Evolutionary conservation across 2,888 invertebrate species (phyloP).

Genomic region (Lepidocyrtinus sp.): DNA sequence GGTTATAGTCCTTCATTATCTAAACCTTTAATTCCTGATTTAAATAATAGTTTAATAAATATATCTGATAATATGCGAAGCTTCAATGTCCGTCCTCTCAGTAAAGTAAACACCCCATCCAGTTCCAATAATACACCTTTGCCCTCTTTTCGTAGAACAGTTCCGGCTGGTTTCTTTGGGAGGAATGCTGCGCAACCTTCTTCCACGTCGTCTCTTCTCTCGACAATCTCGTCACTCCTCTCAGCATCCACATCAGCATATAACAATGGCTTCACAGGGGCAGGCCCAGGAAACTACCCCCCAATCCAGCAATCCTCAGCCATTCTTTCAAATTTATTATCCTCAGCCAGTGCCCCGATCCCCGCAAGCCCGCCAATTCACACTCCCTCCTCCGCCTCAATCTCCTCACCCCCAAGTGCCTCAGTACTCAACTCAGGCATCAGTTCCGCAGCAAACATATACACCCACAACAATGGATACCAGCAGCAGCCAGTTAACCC

Average conservation of each 20-base stretch:
- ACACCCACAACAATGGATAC: slow-evolving; percentile 22
- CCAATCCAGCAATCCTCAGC: slow-evolving; percentile 34
- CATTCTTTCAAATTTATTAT: slow-evolving; percentile 51
- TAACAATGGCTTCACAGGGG: slow-evolving; percentile 53
- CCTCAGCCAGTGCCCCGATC: slow-evolving; percentile 35
- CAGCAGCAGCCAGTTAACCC: slow-evolving; percentile 35
- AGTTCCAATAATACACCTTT: slow-evolving; percentile 55
- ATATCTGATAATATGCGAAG: no score
- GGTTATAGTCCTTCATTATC: slow-evolving; percentile 62
- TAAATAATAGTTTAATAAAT: neutral
- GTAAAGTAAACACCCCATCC: slow-evolving; percentile 21
- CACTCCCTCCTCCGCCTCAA: slow-evolving; percentile 33
- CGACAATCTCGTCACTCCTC: slow-evolving; percentile 57
- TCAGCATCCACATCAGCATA: slow-evolving; percentile 54
- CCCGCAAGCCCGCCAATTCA: slow-evolving; percentile 16
- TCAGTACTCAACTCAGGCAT: slow-evolving; percentile 36
- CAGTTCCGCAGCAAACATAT: slow-evolving; percentile 23
- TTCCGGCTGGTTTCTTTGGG: slow-evolving; percentile 58
- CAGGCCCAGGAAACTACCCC: slow-evolving; percentile 12
- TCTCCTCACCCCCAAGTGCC: slow-evolving; percentile 21
- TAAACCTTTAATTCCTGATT: slow-evolving; percentile 27
- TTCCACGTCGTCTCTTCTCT: slow-evolving; percentile 59
- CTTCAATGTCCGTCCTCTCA: slow-evolving; percentile 4
- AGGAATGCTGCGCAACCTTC: slow-evolving; percentile 53
- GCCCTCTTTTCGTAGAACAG: slow-evolving; percentile 64